Evolutionary conservation across 2,888 invertebrate genomes (phyloP).

Genomic region (Napeogenes sylphis): DNA sequence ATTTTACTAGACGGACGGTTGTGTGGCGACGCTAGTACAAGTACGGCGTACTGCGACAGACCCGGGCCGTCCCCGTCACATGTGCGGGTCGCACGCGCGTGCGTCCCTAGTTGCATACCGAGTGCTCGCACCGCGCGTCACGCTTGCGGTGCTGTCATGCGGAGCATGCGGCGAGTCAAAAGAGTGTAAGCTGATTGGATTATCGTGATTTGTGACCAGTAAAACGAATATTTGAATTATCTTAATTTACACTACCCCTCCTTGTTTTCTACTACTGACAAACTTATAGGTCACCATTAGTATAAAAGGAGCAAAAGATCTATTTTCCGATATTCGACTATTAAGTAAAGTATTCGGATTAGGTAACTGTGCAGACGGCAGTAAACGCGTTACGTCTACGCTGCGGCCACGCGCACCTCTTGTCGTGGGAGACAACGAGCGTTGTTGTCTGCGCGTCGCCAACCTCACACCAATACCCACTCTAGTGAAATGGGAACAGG

Average conservation of each 20-base stretch:
- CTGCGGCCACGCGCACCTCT: constrained; percentile 49
- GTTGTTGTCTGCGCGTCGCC: constrained; percentile 46
- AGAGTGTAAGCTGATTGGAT: constrained; percentile 30
- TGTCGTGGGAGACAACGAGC: constrained; percentile 34
- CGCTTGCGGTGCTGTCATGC: constrained; percentile 46
- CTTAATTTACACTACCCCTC: too few species aligned
- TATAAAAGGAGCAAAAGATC: too few species aligned
- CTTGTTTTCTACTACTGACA: too few species aligned
- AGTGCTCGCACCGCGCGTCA: constrained; percentile 53
- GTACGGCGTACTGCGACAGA: constrained; percentile 35
- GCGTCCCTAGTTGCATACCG: constrained; percentile 50
- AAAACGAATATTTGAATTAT: too few species aligned
- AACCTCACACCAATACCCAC: constrained; percentile 57
- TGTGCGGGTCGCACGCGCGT: constrained; percentile 38
- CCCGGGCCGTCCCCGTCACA: constrained; percentile 11
- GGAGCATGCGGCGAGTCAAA: constrained; percentile 28
- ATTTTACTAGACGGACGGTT: constrained; percentile 46
- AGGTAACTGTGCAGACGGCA: constrained; percentile 32
- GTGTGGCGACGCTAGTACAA: constrained; percentile 48
- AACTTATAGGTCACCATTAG: too few species aligned
- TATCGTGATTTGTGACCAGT: not conserved
- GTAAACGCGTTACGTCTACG: constrained; percentile 38
- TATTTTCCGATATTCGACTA: too few species aligned
- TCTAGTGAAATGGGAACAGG: constrained; percentile 46
- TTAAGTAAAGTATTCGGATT: constrained; percentile 40